These are phyloP conservation scores for Psephotus haematonotus DNA, from an alignment of 2,113 vertebrate genomes.

Conservation along the genomic window DNA sequence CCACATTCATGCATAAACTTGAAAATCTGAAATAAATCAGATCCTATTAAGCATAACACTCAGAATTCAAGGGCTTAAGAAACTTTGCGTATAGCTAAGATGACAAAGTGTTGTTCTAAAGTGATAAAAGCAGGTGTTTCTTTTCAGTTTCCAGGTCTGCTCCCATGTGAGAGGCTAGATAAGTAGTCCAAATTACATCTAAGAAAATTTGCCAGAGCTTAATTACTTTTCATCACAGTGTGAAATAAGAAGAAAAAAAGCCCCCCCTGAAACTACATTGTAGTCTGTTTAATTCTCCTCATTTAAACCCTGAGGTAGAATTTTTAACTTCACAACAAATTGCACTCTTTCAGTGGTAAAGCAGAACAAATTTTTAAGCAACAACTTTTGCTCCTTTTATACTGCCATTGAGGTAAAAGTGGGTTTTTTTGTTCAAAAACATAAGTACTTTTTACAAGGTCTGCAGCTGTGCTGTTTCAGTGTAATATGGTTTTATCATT, in stretches of 20 bases:
- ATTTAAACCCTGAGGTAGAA: constrained; percentile 56
- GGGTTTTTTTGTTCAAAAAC: constrained; percentile 23
- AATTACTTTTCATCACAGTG: constrained; percentile 73
- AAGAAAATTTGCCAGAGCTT: constrained; percentile 66
- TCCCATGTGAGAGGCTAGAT: constrained; percentile 66
- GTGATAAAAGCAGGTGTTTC: constrained; percentile 70
- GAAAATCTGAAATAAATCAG: background rate
- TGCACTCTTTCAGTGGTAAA: constrained; percentile 32
- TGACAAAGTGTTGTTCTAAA: constrained; percentile 30
- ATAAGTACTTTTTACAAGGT: constrained; percentile 8
- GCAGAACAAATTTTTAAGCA: constrained; percentile 63
- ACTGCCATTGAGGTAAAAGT: constrained; percentile 56
- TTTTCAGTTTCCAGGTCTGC: constrained; percentile 57
- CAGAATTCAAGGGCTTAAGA: constrained; percentile 2
- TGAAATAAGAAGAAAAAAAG: constrained; percentile 4
- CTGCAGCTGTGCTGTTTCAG: constrained; percentile 51
- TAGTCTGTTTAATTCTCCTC: constrained; percentile 59
- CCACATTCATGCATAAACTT: background rate
- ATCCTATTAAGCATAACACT: background rate
- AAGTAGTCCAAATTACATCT: constrained; percentile 73
- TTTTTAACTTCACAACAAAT: constrained; percentile 59
- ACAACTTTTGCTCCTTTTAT: constrained; percentile 50
- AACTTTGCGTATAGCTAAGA: constrained; percentile 1
- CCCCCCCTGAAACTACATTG: constrained; percentile 17
- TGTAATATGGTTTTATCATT: constrained; percentile 19